A percentile compares a stretch with the other conserved stretches of the same genome.
Evolutionary conservation across 2,113 vertebrate genomes (phyloP).

Genomic region (Pleuronectes platessa): DNA sequence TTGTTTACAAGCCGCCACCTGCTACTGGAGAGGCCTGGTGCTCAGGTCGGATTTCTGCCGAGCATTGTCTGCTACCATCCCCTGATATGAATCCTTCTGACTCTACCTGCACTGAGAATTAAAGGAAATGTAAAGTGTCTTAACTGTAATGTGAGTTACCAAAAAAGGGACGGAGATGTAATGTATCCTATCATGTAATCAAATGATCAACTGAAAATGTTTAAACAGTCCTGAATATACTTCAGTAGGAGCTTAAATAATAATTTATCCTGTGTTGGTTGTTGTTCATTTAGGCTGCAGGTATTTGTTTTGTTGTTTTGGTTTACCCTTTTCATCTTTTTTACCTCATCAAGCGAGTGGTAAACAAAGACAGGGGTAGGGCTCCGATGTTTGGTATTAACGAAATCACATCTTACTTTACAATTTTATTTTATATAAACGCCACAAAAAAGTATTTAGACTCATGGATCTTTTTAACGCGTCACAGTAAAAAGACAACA

Average conservation of each 20-base stretch:
- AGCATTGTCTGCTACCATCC: slow-evolving; percentile 8
- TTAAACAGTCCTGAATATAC: no score
- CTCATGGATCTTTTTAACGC: background rate
- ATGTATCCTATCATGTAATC: background rate
- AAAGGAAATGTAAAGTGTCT: background rate
- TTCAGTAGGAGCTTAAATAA: no score
- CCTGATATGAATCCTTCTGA: background rate
- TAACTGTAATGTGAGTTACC: background rate
- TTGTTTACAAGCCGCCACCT: slow-evolving; percentile 75
- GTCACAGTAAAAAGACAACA: background rate
- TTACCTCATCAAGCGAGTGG: no score
- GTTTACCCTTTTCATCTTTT: no score
- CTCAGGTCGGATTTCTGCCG: slow-evolving; percentile 39
- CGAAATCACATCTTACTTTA: no score
- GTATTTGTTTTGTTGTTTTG: no score
- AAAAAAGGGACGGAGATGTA: background rate
- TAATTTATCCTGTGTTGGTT: no score
- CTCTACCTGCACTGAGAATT: background rate
- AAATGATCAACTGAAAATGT: no score
- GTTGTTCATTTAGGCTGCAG: no score
- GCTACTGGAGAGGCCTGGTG: slow-evolving; percentile 49
- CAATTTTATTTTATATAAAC: no score
- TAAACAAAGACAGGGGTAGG: no score
- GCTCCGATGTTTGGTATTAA: no score
- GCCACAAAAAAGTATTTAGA: background rate